Conservation (phyloP, 2,888 invertebrate species). For the Eurytoma californica region DNA sequence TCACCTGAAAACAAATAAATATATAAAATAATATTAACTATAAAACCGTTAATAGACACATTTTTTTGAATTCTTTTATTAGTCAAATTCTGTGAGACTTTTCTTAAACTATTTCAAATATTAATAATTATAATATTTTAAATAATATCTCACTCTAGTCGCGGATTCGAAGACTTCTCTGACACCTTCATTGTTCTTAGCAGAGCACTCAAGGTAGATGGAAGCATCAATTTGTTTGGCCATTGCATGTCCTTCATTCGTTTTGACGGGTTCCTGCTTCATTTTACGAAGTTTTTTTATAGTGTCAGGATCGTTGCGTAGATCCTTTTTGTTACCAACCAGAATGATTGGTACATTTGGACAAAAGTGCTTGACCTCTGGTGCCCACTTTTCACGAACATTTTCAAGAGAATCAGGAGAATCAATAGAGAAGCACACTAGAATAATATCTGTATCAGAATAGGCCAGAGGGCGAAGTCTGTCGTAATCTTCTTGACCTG, state of each 20-base stretch:
- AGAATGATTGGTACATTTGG: slow-evolving; percentile 99
- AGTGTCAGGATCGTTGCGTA: slow-evolving; percentile 94
- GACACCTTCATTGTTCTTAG: slow-evolving; percentile 99
- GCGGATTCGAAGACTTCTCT: slow-evolving; percentile 99
- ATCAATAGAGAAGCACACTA: slow-evolving; percentile 99
- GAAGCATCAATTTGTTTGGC: slow-evolving; percentile 99
- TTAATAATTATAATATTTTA: not conserved
- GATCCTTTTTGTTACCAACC: slow-evolving; percentile 98
- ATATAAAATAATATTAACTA: not conserved
- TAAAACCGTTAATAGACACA: not conserved
- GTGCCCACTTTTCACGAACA: slow-evolving; percentile 99
- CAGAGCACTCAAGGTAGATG: slow-evolving; percentile 98
- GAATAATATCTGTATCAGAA: slow-evolving; percentile 98
- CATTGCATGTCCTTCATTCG: slow-evolving; percentile 97
- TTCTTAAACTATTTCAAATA: too few relatives aligned
- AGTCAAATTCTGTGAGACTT: too few relatives aligned
- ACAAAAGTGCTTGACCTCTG: slow-evolving; percentile 99
- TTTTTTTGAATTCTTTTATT: too few relatives aligned
- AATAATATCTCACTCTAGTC: slow-evolving; percentile 84
- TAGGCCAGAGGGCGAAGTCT: slow-evolving; percentile 95
- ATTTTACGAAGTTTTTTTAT: slow-evolving; percentile 97
- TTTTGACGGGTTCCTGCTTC: slow-evolving; percentile 99
- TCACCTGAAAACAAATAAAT: slow-evolving; percentile 76
- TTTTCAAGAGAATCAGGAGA: slow-evolving; percentile 99
- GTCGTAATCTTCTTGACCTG: slow-evolving; percentile 98